phyloP scores from a whole-genome alignment of 1,140 invertebrate genomes.

The Drosophila sturtevanti region DNA sequence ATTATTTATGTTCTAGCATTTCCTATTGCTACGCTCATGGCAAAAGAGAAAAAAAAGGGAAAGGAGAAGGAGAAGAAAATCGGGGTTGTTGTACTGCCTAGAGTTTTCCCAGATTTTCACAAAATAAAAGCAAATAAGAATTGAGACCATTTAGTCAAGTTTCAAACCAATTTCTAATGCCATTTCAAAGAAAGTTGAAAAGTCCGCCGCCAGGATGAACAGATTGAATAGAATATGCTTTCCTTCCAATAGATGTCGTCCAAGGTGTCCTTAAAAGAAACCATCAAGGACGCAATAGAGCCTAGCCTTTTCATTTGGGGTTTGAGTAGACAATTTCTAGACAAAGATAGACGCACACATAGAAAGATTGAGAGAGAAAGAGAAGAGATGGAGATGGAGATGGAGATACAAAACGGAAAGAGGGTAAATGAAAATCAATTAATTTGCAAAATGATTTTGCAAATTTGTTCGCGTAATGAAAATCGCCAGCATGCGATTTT shows the following conservation, averaged over 20 bases:
- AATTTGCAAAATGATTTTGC: slow-evolving; percentile 65
- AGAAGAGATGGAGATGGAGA: not conserved
- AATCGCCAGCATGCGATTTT: slow-evolving; percentile 53
- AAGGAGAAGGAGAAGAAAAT: too few relatives aligned
- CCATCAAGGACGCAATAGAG: not conserved
- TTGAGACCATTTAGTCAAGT: slow-evolving; percentile 43
- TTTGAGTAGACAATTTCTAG: slow-evolving; percentile 31
- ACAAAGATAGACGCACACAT: not conserved
- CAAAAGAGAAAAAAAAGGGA: too few relatives aligned
- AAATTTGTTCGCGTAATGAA: slow-evolving; percentile 59
- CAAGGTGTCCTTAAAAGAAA: not conserved
- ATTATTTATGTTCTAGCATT: too few relatives aligned
- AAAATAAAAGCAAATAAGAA: not conserved
- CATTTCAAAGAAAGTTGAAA: slow-evolving; percentile 47
- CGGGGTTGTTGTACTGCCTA: not conserved
- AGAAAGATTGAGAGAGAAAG: not conserved
- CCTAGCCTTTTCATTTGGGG: slow-evolving; percentile 3
- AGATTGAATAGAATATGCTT: not conserved
- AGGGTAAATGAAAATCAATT: slow-evolving; percentile 72
- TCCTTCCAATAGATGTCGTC: slow-evolving; percentile 43
- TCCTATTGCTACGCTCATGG: not conserved
- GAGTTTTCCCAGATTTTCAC: too few relatives aligned
- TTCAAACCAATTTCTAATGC: slow-evolving; percentile 60
- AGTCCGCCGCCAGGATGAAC: slow-evolving; percentile 34
- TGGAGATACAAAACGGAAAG: not conserved